Percentiles rank a stretch among this genome's conserved stretches.
Evolutionary conservation across 2,113 vertebrate genomes (phyloP).

Genomic region (Haemorhous mexicanus): DNA sequence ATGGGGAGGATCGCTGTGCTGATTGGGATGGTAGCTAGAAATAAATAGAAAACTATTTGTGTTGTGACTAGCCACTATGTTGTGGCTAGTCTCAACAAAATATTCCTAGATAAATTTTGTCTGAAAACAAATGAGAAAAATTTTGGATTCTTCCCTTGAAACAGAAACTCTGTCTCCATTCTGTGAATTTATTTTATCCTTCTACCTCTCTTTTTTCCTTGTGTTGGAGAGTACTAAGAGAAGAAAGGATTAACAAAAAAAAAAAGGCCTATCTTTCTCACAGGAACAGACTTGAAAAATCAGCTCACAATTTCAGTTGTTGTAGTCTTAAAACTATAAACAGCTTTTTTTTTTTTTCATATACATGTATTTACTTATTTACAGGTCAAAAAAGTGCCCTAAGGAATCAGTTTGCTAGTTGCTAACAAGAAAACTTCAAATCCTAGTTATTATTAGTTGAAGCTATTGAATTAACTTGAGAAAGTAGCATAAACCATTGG

Average conservation of each 20-base stretch:
- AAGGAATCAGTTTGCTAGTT: neutral
- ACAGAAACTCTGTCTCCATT: neutral
- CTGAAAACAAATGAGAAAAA: neutral
- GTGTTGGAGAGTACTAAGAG: neutral
- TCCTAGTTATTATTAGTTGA: neutral
- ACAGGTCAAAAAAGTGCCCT: neutral
- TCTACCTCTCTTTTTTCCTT: neutral
- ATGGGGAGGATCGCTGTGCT: neutral
- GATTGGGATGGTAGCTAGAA: neutral
- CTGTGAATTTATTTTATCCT: neutral
- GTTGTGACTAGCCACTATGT: too few relatives aligned
- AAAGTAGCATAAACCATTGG: neutral
- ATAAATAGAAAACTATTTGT: neutral
- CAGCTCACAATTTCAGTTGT: neutral
- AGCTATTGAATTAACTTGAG: neutral
- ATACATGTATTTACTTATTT: neutral
- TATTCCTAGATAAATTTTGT: neutral
- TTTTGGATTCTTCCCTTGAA: neutral
- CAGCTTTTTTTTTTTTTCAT: neutral
- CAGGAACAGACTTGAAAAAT: neutral
- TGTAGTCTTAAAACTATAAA: neutral
- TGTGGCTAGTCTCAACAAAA: neutral
- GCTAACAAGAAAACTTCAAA: neutral
- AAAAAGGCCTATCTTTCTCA: neutral
- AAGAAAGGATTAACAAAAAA: neutral